Evolutionary conservation across 2,888 invertebrate genomes (phyloP), one percentile per base, ranked within the genome.

Genomic region (Cataglyphis cursor): DNA sequence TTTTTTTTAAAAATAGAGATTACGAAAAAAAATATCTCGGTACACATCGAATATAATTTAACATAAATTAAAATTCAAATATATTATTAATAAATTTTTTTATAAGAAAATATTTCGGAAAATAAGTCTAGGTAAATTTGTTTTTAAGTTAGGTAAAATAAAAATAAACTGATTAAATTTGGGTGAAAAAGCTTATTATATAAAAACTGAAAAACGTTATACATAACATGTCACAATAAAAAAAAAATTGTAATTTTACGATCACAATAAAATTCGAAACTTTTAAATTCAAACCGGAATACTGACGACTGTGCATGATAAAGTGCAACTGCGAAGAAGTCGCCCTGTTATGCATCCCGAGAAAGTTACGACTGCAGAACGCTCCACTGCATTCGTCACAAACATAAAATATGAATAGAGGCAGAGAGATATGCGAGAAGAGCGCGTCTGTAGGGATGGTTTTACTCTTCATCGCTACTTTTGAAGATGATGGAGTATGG

Each of bases 381-480:
- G 54, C 38, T 38, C 18, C 10, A 51, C 24, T 38, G 64, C 65
- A 76, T 76, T 57, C 57, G 76, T 76, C 54, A 68, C 68, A 57
- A 76, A 76, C 68, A 76, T 76, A 66, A 65, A 75, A 35, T 51
- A 44, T 59, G 44, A 80, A 80, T 61, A 61, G 35, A 59, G 38
- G 41, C 57, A 21, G 41, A 15, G 54, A 35, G 54, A 24, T 18
- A n/a, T 3, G 15, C n/a, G 38, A 57, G n/a, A 12, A 51, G 75
- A 41, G 12, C 44, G 10, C 12, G 38, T 61, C 62, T 35, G 15
- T 62, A 31, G 35, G 18, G 28, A 76, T 73, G 78, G 76, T 82
- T 85, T 70, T 84, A 82, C 80, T 83, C 62, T 66, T 88, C 74
- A 44, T 76, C 73, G 81, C 62, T 82, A 61, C 81, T 62, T 80